These are phyloP conservation scores for Enteromius viviparus DNA, from an alignment of 2,797 vertebrate genomes.

Conservation along the genomic window DNA sequence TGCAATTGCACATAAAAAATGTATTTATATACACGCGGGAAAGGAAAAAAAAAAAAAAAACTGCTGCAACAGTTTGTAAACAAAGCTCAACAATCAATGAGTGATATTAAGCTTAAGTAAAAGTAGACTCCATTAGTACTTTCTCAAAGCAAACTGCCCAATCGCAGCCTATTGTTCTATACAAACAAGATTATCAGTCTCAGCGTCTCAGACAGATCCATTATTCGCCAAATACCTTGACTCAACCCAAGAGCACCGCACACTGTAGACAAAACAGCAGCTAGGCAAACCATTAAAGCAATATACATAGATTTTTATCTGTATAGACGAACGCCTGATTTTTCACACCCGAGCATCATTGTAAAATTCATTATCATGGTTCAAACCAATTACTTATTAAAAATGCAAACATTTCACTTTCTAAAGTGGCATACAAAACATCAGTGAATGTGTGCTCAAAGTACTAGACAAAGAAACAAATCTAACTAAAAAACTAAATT, in stretches of 20 bases:
- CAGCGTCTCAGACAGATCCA: slow-evolving; percentile 53
- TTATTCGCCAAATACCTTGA: slow-evolving; percentile 52
- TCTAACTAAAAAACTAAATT: not conserved
- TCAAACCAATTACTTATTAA: slow-evolving; percentile 7
- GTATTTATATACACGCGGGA: not conserved
- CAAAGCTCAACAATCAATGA: not conserved
- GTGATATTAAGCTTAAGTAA: slow-evolving; percentile 26
- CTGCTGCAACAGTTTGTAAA: not conserved
- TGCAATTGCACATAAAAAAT: too few relatives aligned
- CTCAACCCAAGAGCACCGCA: slow-evolving; percentile 22
- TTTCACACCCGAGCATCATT: slow-evolving; percentile 5
- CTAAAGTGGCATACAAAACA: not conserved
- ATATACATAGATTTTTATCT: slow-evolving; percentile 42
- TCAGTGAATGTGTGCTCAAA: not conserved
- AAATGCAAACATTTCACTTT: slow-evolving; percentile 26
- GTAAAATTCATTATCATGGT: not conserved
- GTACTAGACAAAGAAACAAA: not conserved
- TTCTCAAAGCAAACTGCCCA: slow-evolving; percentile 37
- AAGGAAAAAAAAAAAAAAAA: not conserved
- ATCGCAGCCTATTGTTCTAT: slow-evolving; percentile 54
- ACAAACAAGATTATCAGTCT: slow-evolving; percentile 61
- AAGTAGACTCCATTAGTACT: slow-evolving; percentile 32
- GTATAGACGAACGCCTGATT: not conserved
- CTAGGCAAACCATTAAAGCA: slow-evolving; percentile 48
- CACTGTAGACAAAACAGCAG: slow-evolving; percentile 47